A percentile compares a stretch with the other conserved stretches of the same genome.
These are phyloP conservation scores for Polydrusus pterygomalis DNA, from an alignment of 2,888 invertebrate genomes.

Conservation along the genomic window DNA sequence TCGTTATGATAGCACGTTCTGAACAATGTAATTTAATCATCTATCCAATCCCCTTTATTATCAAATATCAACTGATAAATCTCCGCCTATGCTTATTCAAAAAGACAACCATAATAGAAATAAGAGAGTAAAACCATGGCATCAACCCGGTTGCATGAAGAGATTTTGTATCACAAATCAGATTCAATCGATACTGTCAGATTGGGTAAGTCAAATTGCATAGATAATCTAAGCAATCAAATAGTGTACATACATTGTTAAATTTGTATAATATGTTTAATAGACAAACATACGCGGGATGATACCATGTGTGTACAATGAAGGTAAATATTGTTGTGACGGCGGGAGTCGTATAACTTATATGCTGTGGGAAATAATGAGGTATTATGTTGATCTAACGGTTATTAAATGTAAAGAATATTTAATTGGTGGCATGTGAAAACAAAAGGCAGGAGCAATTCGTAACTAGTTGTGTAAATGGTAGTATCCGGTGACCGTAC, in stretches of 20 bases:
- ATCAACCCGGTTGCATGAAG: conserved; percentile 18
- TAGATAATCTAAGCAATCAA: conserved; percentile 35
- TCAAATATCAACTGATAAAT: not conserved
- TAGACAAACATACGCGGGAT: conserved; percentile 32
- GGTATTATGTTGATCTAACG: conserved; percentile 1
- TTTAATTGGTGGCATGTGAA: not conserved
- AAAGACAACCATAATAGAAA: conserved; percentile 9
- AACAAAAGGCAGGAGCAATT: not conserved
- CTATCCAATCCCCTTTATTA: too few species aligned
- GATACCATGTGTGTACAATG: conserved; percentile 20
- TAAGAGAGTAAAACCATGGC: conserved; percentile 15
- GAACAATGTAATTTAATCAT: too few species aligned
- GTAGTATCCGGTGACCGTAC: too few species aligned
- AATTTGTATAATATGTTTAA: conserved; percentile 37
- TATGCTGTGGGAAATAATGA: not conserved
- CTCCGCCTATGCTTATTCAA: conserved; percentile 2
- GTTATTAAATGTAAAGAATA: not conserved
- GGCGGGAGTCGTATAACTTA: conserved; percentile 7
- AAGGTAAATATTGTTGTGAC: conserved; percentile 33
- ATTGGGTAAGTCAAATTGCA: conserved; percentile 35
- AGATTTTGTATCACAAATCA: conserved; percentile 22
- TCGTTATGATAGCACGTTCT: too few species aligned
- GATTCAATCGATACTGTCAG: conserved; percentile 27
- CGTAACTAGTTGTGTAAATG: not conserved
- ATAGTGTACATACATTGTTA: conserved; percentile 37